Evolutionary conservation across 2,113 vertebrate species (phyloP), one percentile per base, ranked within the genome.

Genomic region (Ailurus styani): DNA sequence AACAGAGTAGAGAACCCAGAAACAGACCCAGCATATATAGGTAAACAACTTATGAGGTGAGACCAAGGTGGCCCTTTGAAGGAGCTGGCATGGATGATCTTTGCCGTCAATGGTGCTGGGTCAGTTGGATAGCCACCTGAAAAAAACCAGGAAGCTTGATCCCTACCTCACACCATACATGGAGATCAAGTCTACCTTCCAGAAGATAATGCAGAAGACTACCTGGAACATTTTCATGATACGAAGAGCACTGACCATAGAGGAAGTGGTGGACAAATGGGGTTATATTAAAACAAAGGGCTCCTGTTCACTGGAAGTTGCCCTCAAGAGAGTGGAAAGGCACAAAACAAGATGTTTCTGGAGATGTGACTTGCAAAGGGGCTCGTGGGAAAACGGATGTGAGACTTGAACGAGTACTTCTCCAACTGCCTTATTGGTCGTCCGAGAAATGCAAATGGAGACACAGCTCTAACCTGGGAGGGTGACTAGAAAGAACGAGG

Each of bases 141-240:
- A 29, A 21, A 55, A 13, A 55, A n/a, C 29, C 10, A 27, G 42
- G 62, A 66, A 15, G 75, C 45, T 11, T 12, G 62, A 89, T 55
- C 50, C 78, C 83, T 87, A 37, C 90, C 91, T 96, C 91, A 96
- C 73, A 62, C 72, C 89, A 4, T 27, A 31, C 10, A 4, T 13
- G 25, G n/a, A 64, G 20, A 3, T 11, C 82, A 45, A 34, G 23
- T 29, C 52, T 23, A 5, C 23, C 17, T 40, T 47, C 23, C 45
- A 23, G 83, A 60, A 55, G 45, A 14, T n/a, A 18, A 7, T 29
- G 18, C 1, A 34, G 62, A 73, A 64, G n/a, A 54, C 27, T 6
- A 17, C 23, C 14, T 54, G 54, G 73, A 42, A 5, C 4, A 20
- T 20, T 57, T 68, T 62, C 78, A 10, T 6, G 55, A 47, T 34